A percentile compares a stretch with the other conserved stretches of the same genome.
These are phyloP conservation scores for Branchipolynoe longqiensis DNA, from an alignment of 2,888 invertebrate genomes.

Conservation along the genomic window DNA sequence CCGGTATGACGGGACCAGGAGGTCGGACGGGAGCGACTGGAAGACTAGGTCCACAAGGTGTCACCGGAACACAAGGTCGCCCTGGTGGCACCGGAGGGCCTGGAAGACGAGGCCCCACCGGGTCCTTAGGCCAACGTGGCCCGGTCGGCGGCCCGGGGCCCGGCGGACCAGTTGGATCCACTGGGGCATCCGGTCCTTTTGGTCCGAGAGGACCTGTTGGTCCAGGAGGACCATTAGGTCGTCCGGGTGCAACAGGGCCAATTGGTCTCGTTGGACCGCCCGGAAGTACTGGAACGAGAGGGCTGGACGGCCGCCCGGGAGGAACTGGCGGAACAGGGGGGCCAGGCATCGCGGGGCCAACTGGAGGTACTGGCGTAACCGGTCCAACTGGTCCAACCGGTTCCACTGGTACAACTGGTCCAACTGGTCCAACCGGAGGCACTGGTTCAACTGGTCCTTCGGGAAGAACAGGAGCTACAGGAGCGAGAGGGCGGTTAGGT, in stretches of 20 bases:
- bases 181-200: constrained; percentile 58
- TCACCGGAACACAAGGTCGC: constrained; percentile 41
- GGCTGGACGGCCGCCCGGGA: constrained; percentile 61
- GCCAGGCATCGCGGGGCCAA: constrained; percentile 59
- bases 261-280: constrained; percentile 41
- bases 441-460: constrained; percentile 57
- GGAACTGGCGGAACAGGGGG: constrained; percentile 56
- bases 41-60: constrained; percentile 43
- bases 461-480: constrained; percentile 59
- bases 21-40: constrained; percentile 58
- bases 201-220: constrained; percentile 26
- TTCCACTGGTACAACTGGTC: constrained; percentile 39
- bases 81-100: constrained; percentile 35
- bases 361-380: constrained; percentile 58
- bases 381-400: constrained; percentile 46
- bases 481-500: constrained; percentile 54
- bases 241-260: constrained; percentile 15
- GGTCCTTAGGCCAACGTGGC: neutral
- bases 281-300: constrained; percentile 52
- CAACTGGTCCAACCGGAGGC: constrained; percentile 13
- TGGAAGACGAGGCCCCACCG: constrained; percentile 8
- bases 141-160: constrained; percentile 58
- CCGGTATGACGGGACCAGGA: constrained; percentile 51
- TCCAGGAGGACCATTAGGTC: constrained; percentile 15
- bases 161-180: constrained; percentile 40